phyloP scores from a whole-genome alignment of 2,888 invertebrate species.

The Linnaemya tessellans region DNA sequence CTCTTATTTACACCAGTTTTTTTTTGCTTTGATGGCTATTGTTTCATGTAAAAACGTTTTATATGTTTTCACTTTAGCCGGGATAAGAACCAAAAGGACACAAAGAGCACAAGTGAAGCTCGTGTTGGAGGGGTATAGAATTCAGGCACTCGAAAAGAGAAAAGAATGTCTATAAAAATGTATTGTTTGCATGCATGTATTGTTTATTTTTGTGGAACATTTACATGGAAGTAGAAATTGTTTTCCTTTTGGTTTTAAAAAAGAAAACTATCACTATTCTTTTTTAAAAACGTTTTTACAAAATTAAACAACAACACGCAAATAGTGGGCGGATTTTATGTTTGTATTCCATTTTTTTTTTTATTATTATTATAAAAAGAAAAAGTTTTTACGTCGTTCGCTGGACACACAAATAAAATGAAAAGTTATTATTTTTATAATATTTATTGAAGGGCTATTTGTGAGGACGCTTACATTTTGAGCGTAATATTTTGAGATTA shows the following conservation, averaged over 20 bases:
- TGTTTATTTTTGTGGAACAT: constrained; percentile 55
- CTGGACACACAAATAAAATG: neutral
- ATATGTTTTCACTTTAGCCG: constrained; percentile 19
- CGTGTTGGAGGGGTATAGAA: neutral
- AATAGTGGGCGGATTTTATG: constrained; percentile 49
- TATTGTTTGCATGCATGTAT: constrained; percentile 31
- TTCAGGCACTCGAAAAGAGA: neutral
- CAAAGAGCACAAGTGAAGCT: constrained; percentile 1
- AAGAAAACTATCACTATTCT: neutral
- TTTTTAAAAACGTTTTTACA: constrained; percentile 43
- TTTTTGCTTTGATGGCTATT: constrained; percentile 43
- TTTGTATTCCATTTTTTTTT: neutral
- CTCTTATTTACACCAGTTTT: neutral
- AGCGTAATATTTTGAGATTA: constrained; percentile 2
- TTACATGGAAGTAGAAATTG: constrained; percentile 38
- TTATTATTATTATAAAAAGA: neutral
- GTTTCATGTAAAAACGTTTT: constrained; percentile 40
- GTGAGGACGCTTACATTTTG: neutral
- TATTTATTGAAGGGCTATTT: constrained; percentile 27
- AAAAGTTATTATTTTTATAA: constrained; percentile 6
- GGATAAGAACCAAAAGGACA: constrained; percentile 43
- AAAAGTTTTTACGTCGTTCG: neutral
- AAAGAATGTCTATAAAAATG: neutral
- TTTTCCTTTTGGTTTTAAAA: constrained; percentile 6
- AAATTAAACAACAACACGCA: constrained; percentile 19